These are phyloP conservation scores for Laothoe populi DNA, from an alignment of 2,888 invertebrate genomes.

Conservation along the genomic window DNA sequence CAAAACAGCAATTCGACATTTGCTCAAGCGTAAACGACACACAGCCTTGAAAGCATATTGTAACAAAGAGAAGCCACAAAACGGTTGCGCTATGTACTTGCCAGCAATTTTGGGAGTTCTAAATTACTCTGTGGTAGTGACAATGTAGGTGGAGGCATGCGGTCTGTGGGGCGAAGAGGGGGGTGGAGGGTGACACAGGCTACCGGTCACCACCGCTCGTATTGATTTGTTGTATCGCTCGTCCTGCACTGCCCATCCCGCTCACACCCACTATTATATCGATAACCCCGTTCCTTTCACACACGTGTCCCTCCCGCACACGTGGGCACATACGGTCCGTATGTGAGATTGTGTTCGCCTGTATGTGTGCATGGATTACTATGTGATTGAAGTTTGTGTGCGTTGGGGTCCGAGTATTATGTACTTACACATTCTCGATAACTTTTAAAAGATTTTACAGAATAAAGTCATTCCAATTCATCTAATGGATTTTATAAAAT, in stretches of 20 bases:
- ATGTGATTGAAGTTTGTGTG: constrained; percentile 64
- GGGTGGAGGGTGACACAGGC: constrained; percentile 65
- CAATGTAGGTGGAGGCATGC: constrained; percentile 82
- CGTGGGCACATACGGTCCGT: constrained; percentile 69
- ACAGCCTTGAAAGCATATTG: constrained; percentile 29
- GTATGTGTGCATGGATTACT: constrained; percentile 65
- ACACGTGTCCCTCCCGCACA: constrained; percentile 71
- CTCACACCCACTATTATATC: constrained; percentile 54
- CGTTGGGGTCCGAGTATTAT: constrained; percentile 79
- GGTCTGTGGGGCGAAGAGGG: constrained; percentile 64
- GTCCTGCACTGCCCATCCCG: constrained; percentile 80
- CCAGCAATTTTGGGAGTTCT: constrained; percentile 60
- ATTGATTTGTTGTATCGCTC: constrained; percentile 86
- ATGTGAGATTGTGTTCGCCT: constrained; percentile 55
- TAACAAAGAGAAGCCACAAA: constrained; percentile 46
- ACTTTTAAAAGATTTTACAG: constrained; percentile 40
- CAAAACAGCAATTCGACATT: constrained; percentile 17
- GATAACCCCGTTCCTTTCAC: constrained; percentile 50
- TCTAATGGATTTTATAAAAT: neutral
- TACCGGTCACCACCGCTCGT: constrained; percentile 86
- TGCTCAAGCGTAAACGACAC: constrained; percentile 18
- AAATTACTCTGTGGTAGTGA: constrained; percentile 77
- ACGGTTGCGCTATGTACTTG: constrained; percentile 43
- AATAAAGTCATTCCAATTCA: neutral
- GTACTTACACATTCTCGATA: constrained; percentile 58